A percentile compares a stretch with the other conserved stretches of the same genome.
phyloP scores from a whole-genome alignment of 2,888 invertebrate species.

The Gastracanthus pulcherrimus region DNA sequence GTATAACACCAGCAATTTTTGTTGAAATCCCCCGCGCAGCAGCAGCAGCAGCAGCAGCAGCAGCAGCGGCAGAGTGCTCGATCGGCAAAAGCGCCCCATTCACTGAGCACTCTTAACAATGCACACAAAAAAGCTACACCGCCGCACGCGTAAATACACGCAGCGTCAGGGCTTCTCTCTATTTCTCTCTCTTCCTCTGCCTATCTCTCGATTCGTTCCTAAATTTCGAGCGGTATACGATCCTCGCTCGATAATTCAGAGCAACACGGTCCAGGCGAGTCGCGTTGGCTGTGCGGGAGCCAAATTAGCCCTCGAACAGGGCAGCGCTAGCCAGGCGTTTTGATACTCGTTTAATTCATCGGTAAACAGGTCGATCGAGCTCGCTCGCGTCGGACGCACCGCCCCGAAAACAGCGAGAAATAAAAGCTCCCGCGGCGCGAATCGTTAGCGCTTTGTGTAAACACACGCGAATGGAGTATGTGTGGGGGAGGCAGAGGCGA shows the following conservation, averaged over 20 bases:
- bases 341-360: constrained; percentile 16
- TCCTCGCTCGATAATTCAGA: not conserved
- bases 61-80: too few relatives aligned
- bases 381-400: not conserved
- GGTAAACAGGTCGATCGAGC: constrained; percentile 2
- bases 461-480: not conserved
- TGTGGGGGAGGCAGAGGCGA: not conserved
- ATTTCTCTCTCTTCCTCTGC: too few relatives aligned
- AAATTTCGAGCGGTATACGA: not conserved
- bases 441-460: constrained; percentile 9
- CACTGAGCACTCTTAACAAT: not conserved
- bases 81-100: not conserved
- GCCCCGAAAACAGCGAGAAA: not conserved
- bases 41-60: too few relatives aligned
- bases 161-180: not conserved
- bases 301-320: not conserved
- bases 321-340: not conserved
- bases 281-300: not conserved
- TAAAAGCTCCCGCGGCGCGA: not conserved
- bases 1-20: too few relatives aligned
- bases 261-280: not conserved
- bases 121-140: not conserved
- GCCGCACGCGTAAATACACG: not conserved
- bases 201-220: too few relatives aligned
- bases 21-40: too few relatives aligned